Evolutionary conservation across 2,797 vertebrate species (phyloP), one percentile per base, ranked within the genome.

Genomic region (Perdix hodgsoniae): DNA sequence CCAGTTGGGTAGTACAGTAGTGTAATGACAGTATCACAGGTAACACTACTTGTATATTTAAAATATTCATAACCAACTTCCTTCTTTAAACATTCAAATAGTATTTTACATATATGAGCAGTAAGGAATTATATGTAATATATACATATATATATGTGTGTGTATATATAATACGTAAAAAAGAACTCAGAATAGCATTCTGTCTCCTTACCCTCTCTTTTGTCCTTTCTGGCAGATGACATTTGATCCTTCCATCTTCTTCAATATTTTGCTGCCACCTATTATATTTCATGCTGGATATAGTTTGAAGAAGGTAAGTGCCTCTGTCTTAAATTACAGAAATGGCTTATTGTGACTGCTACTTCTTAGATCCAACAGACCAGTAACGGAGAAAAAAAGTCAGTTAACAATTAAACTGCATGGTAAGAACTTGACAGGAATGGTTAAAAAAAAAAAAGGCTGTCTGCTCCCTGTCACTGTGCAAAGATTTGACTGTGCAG

Each of bases 221-320:
- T 91, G 8, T 95, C 37, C 56, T 97, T 98, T 96, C 97, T 97
- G 97, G 31, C 97, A 98, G 98, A 98, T 98, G 97, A 98, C 98
- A 45, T 99, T 98, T 97, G 98, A 98, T 97, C 98, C 98, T 72
- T 98, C 98, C 95, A 98, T 98, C 95, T 98, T 99, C 97, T 98
- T 98, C 98, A 98, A 98, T 91, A 98, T 99, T 96, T 97, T 98
- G 94, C 96, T 98, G 94, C 98, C 98, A 31, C 98, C 98, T 49
- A 98, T 98, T 96, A 99, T 98, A 97, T 98, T 99, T 96, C 97
- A 98, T 75, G 98, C 98, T 84, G 98, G 98, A 84, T 98, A 98
- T 79, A 98, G 97, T 96, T 96, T 98, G 88, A 98, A 99, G 97
- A 98, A 99, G 98, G 98, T 99, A 98, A 95, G 76, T 88, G 19